Conservation (phyloP, 2,113 vertebrate species). For the Mirza zaza region DNA sequence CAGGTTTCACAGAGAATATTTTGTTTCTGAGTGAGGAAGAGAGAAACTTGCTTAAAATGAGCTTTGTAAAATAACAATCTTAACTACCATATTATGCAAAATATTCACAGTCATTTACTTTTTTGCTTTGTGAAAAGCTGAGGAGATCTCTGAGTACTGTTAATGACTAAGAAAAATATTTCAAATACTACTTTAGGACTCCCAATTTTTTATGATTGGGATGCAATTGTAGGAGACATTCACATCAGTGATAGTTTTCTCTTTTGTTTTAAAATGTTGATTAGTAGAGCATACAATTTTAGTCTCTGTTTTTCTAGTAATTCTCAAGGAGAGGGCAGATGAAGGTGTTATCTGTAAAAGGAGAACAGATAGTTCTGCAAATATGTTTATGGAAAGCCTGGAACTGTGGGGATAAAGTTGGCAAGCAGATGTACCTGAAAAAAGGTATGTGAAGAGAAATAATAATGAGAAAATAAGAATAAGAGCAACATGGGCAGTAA, state of each 20-base stretch:
- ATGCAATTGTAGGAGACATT: not conserved
- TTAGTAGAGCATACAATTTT: not conserved
- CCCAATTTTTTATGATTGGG: not conserved
- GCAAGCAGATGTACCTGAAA: not conserved
- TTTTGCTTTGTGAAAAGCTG: not conserved
- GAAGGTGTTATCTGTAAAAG: not conserved
- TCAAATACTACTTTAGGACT: not conserved
- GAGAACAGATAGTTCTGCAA: not conserved
- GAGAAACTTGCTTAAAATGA: not conserved
- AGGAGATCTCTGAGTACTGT: not conserved
- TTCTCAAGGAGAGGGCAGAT: not conserved
- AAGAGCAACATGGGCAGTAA: not conserved
- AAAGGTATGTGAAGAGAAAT: not conserved
- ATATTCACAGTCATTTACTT: not conserved
- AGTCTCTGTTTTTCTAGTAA: not conserved
- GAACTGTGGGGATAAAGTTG: not conserved
- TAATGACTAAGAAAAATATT: not conserved
- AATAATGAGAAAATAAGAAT: not conserved
- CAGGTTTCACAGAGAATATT: not conserved
- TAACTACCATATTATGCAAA: not conserved
- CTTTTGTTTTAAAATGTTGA: not conserved
- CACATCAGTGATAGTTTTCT: not conserved
- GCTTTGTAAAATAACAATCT: not conserved
- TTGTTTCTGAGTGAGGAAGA: not conserved
- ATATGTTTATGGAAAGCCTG: not conserved